Base-by-base conservation (phyloP, 2,113 vertebrate genomes). In the Peromyscus maniculatus region DNA sequence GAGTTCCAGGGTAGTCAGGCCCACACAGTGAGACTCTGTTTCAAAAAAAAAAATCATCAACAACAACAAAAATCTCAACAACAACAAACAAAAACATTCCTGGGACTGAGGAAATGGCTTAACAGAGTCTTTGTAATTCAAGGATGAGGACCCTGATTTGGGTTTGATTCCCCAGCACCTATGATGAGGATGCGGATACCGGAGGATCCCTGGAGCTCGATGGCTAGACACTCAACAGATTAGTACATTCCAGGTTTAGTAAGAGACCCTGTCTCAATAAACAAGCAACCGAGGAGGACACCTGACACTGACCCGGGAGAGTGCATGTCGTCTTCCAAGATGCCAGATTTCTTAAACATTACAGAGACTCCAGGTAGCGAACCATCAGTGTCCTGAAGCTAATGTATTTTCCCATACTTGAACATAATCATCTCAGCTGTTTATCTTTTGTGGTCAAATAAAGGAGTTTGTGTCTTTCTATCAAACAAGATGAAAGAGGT, bases 391-490 rank as follows among this genome's bases (percentile, higher is more conserved):
- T 55, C 55, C 55, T 55, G 55, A 55, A 55, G 55, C 55, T 15
- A 55, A 55, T 12, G 57, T 84, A 24, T 87, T 92, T 94, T 69
- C 36, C 52, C 52, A 52, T 86, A 55, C 33, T 79, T 71, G 36
- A 52, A 36, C 5, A 78, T 59, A 83, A 59, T 88, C 24, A 78
- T 87, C 46, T 83, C 57, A 91, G 31, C 75, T 77, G 2, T 87
- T 4, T 75, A 75, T 77, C 62, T 94, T 96, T 66, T 31, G 12
- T 84, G 52, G 31, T 67, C 39, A 46, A 67, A 83, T 90, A 19
- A 36, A 83, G 36, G 92, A 36, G 12, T 94, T 72, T 90, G 24
- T n/a, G 33, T 87, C 57, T 86, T 96, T 88, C 71, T 62, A 82
- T 92, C 69, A 92, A 72, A 71, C 87, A 19, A 93, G 74, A 28